phyloP scores from a whole-genome alignment of 2,113 vertebrate genomes.

The Phalacrocorax carbo region DNA sequence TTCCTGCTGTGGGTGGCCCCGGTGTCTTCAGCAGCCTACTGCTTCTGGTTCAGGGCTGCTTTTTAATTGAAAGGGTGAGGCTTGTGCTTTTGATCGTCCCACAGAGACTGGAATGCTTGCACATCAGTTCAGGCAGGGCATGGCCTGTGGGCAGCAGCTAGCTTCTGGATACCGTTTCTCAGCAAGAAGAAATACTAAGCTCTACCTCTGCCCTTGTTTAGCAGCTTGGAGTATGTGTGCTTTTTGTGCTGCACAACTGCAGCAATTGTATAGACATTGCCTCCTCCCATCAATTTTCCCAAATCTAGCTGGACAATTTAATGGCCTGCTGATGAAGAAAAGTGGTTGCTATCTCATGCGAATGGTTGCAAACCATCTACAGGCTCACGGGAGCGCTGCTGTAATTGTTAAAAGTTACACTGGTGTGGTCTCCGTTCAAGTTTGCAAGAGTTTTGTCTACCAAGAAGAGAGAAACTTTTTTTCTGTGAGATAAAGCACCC shows the following conservation, averaged over 20 bases:
- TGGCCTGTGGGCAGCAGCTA: not conserved
- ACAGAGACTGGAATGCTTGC: not conserved
- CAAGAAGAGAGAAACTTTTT: not conserved
- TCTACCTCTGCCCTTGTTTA: not conserved
- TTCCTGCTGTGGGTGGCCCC: not conserved
- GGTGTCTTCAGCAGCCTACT: not conserved
- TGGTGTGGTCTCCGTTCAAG: not conserved
- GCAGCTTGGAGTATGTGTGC: not conserved
- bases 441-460: not conserved
- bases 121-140: not conserved
- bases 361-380: not conserved
- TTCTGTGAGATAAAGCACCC: not conserved
- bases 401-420: not conserved
- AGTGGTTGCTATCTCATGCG: not conserved
- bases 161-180: not conserved
- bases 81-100: conserved; percentile 4
- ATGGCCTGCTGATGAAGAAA: not conserved
- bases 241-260: not conserved
- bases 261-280: not conserved
- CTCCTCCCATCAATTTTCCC: not conserved
- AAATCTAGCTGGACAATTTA: not conserved
- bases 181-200: not conserved
- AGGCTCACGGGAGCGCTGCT: not conserved
- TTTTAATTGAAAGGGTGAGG: not conserved
- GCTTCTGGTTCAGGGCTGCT: not conserved